Base-by-base conservation (phyloP, 2,113 vertebrate species). In the Prionailurus viverrinus region DNA sequence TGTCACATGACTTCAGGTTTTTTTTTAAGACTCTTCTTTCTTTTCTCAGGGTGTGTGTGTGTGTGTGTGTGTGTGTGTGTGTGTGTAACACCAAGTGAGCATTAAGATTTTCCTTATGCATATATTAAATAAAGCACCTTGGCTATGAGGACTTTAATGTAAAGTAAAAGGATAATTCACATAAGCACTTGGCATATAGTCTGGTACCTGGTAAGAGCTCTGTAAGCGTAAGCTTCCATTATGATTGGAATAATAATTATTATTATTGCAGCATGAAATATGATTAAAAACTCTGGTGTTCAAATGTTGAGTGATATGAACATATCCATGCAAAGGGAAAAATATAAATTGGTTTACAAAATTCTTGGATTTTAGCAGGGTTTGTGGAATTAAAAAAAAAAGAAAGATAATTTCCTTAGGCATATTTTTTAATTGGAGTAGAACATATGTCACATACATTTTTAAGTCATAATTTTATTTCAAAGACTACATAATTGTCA, bases 1-100 rank as follows among this genome's bases (percentile, higher is more conserved):
- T 98, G 98, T 98, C 98, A 98, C 96, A 98, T 95, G 98, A 92
- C 83, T 94, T 87, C 36, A 78, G 86, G 39, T n/a, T 63, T 98
- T 98, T 93, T 93, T 88, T 63, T 51, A 92, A 87, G 13, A 87
- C 4, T 36, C 6, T 55, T 89, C 31, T 96, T 82, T 92, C 14
- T 65, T 88, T 78, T 66, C 23, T 88, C 81, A 76, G 15, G 45
- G 51, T 94, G 29, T 39, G 16, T 71, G 4, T n/a, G 1, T 61
- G 2, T 39, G 36, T 36, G 7, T 39, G 19, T 55, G 58, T 80
- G 9, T 45, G 16, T 53, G 4, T 23, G 29, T 53, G 6, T 23
- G 3, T 11, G 6, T 5, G 1, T 8, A 9, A 79, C 55, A 66
- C 36, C 39, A 91, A 33, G 14, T 74, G 79, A 95, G 23, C n/a